Conservation (phyloP, 2,797 vertebrate species). For the Brachyrhaphis roseni region DNA sequence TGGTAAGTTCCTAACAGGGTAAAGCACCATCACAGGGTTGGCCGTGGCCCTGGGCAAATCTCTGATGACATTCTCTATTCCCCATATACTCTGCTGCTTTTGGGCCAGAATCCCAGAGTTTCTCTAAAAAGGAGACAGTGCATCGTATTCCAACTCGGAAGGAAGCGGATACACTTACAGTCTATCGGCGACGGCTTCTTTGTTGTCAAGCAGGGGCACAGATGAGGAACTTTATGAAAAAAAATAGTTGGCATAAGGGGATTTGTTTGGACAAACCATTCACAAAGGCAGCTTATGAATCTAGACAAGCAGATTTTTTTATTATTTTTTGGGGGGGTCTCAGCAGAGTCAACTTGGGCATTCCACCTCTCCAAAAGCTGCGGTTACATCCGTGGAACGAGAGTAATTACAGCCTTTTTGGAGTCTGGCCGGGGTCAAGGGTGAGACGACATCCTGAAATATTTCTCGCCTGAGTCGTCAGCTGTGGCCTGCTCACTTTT, state of each 20-base stretch:
- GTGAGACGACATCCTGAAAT: conserved; percentile 71
- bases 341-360: conserved; percentile 2
- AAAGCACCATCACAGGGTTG: conserved; percentile 62
- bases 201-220: conserved; percentile 56
- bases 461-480: conserved; percentile 59
- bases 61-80: conserved; percentile 70
- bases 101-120: conserved; percentile 33
- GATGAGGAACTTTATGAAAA: conserved; percentile 46
- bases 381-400: conserved; percentile 31
- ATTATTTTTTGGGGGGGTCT: not conserved
- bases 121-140: conserved; percentile 20
- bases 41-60: conserved; percentile 66
- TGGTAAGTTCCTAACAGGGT: conserved; percentile 64
- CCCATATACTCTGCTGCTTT: conserved; percentile 49
- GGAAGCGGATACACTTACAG: conserved; percentile 49
- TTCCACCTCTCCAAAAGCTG: conserved; percentile 42
- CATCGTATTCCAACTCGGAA: conserved; percentile 38
- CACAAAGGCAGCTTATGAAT: conserved; percentile 11
- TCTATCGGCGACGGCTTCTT: conserved; percentile 70
- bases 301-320: not conserved
- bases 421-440: conserved; percentile 73
- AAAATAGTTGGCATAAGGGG: conserved; percentile 3
- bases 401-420: conserved; percentile 74
- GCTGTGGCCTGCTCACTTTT: conserved; percentile 56
- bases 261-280: not conserved